A percentile compares a stretch with the other conserved stretches of the same genome.
phyloP scores from a whole-genome alignment of 2,113 vertebrate species.

The Trachemys scripta region DNA sequence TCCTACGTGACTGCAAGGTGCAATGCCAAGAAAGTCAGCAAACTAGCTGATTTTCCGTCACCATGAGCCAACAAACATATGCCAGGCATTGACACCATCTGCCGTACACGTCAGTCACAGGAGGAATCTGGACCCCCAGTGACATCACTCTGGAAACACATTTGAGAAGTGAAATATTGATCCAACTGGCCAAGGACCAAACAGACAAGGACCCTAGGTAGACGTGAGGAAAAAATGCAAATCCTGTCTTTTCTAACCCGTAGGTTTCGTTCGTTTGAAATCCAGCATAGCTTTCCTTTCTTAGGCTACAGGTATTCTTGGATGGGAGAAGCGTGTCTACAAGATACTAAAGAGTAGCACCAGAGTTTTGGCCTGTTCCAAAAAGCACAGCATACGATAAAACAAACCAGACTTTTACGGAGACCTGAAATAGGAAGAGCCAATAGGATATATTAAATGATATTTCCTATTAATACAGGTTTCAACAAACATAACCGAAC shows the following conservation, averaged over 20 bases:
- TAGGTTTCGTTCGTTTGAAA: constrained; percentile 35
- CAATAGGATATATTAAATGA: background rate
- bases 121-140: background rate
- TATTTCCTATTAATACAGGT: background rate
- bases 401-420: constrained; percentile 28
- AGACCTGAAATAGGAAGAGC: constrained; percentile 29
- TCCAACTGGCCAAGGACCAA: background rate
- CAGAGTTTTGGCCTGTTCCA: constrained; percentile 8
- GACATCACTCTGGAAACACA: background rate
- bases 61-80: background rate
- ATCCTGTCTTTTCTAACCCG: background rate
- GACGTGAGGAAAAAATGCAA: background rate
- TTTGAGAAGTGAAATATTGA: background rate
- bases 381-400: background rate
- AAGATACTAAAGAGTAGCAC: constrained; percentile 34
- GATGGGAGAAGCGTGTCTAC: constrained; percentile 42
- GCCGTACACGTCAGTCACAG: background rate
- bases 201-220: background rate
- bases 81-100: background rate
- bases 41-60: background rate
- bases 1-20: background rate
- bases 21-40: background rate
- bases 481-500: background rate
- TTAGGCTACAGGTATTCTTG: background rate
- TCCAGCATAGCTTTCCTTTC: background rate